Evolutionary conservation across 2,113 vertebrate species (phyloP).

Genomic region (Equus quagga): DNA sequence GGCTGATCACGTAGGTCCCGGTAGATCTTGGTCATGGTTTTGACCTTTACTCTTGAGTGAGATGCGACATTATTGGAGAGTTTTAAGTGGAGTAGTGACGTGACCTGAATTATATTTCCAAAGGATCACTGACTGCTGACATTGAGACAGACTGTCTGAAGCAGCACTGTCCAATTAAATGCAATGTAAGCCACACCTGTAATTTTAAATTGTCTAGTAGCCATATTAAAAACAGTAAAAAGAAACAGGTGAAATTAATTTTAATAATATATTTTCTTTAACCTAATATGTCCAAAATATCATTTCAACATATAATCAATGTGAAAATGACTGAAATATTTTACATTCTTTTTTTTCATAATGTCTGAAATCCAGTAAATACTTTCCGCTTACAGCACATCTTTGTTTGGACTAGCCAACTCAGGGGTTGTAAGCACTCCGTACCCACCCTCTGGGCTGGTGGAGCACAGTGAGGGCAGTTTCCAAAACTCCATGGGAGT

Average conservation of each 20-base stretch:
- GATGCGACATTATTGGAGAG: background rate
- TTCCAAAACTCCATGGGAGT: background rate
- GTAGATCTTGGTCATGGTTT: background rate
- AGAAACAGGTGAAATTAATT: background rate
- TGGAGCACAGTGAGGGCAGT: background rate
- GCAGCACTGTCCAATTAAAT: background rate
- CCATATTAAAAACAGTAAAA: background rate
- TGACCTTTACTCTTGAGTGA: background rate
- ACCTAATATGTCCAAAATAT: background rate
- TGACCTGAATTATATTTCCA: background rate
- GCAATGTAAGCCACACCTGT: background rate
- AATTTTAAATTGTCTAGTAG: background rate
- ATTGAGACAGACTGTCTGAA: background rate
- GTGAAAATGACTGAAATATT: background rate
- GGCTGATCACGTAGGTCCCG: background rate
- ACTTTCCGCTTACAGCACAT: background rate
- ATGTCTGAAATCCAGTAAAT: background rate
- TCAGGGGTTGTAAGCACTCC: background rate
- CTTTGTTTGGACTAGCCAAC: background rate
- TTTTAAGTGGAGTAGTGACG: background rate
- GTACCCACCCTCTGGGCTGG: background rate
- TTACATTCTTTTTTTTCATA: background rate
- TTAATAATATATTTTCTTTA: slow-evolving; percentile 29
- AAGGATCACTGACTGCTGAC: background rate
- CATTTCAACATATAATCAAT: background rate